Evolutionary conservation across 2,797 vertebrate genomes (phyloP).

Genomic region (Adelosebastes latens): DNA sequence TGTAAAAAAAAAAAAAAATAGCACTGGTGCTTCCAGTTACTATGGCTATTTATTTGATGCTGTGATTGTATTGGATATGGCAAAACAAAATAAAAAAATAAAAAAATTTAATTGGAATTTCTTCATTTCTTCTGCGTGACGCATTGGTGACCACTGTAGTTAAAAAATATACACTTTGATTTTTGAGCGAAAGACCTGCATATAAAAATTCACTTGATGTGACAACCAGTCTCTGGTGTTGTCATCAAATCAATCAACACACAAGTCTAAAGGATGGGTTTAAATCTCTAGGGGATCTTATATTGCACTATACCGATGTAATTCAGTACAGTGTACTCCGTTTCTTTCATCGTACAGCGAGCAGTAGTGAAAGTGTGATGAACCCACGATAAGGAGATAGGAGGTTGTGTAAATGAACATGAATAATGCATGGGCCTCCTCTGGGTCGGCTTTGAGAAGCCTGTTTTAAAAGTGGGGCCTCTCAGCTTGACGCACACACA

Average conservation of each 20-base stretch:
- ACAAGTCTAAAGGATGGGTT: not conserved
- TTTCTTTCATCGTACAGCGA: constrained; percentile 1
- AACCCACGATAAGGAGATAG: constrained; percentile 52
- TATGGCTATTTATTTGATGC: not conserved
- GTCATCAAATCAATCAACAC: not conserved
- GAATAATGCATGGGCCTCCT: constrained; percentile 64
- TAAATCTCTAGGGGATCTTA: not conserved
- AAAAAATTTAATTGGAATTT: not conserved
- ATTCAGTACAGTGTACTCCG: constrained; percentile 10
- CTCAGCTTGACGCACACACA: constrained; percentile 41
- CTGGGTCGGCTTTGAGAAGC: constrained; percentile 53
- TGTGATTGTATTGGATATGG: not conserved
- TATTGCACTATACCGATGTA: not conserved
- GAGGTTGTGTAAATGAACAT: constrained; percentile 69
- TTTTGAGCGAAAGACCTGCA: not conserved
- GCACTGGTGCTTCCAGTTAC: too few relatives aligned
- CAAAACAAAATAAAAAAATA: not conserved
- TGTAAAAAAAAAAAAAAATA: not conserved
- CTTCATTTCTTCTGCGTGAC: too few relatives aligned
- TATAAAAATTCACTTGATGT: not conserved
- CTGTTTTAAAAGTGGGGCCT: constrained; percentile 52
- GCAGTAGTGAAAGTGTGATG: constrained; percentile 34
- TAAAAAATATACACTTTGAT: not conserved
- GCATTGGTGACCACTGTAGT: not conserved
- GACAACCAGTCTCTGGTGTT: too few relatives aligned